A percentile compares a stretch with the other conserved stretches of the same genome.
These are phyloP conservation scores for Gnathonemus echidnorhynchus DNA, from an alignment of 2,113 vertebrate genomes.

Conservation along the genomic window DNA sequence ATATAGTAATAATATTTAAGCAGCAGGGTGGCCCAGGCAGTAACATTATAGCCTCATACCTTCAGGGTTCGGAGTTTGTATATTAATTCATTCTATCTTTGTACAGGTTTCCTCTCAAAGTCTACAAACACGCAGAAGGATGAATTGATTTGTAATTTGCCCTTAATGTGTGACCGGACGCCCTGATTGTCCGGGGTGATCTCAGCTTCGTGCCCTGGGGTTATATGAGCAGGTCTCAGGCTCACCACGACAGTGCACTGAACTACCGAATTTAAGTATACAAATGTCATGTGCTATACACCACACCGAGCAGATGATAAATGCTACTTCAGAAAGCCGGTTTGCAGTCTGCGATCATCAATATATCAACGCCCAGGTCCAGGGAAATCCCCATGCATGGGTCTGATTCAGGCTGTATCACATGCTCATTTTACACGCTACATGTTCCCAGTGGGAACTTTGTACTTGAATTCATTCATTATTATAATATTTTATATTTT, in stretches of 20 bases:
- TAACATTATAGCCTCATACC: not conserved
- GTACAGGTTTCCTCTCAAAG: not conserved
- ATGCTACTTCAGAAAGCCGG: not conserved
- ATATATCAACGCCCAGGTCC: not conserved
- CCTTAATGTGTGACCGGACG: not conserved
- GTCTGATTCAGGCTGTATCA: not conserved
- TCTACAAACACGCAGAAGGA: not conserved
- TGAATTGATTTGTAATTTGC: not conserved
- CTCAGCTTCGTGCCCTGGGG: not conserved
- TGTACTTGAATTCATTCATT: not conserved
- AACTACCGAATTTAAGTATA: not conserved
- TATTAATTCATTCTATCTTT: not conserved
- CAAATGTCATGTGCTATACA: not conserved
- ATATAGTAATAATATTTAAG: not conserved
- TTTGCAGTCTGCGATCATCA: not conserved
- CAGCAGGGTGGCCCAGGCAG: not conserved
- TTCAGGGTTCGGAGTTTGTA: not conserved
- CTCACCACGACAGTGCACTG: not conserved
- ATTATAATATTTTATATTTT: not conserved
- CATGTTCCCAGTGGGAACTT: not conserved
- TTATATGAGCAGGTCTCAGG: not conserved
- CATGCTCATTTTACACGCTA: not conserved
- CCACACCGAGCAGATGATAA: not conserved
- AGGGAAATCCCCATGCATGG: not conserved
- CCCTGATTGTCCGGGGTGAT: not conserved